These are phyloP conservation scores for Papilio protenor DNA, from an alignment of 2,888 invertebrate genomes.

Conservation along the genomic window DNA sequence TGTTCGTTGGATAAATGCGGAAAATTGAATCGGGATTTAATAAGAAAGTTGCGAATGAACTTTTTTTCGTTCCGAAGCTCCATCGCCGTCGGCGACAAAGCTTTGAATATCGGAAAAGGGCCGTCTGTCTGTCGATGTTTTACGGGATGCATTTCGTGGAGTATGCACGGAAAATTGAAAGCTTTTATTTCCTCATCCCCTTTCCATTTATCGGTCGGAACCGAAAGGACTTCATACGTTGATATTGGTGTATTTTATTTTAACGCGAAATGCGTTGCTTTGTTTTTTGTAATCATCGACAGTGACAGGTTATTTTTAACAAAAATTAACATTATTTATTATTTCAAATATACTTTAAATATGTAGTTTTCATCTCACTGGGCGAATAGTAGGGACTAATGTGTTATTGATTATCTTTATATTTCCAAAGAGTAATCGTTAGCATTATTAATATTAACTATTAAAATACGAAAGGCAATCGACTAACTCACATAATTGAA, in stretches of 20 bases:
- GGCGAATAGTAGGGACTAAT: not conserved
- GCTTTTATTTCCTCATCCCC: constrained; percentile 41
- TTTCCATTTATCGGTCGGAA: constrained; percentile 39
- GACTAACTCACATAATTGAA: not conserved
- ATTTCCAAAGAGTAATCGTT: too few relatives aligned
- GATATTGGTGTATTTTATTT: constrained; percentile 34
- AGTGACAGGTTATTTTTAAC: not conserved
- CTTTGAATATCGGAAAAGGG: constrained; percentile 39
- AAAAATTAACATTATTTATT: not conserved
- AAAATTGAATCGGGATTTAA: constrained; percentile 27
- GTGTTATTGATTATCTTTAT: too few relatives aligned
- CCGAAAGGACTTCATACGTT: constrained; percentile 24
- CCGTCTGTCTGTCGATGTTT: constrained; percentile 39
- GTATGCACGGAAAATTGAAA: constrained; percentile 41
- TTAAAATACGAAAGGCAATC: not conserved
- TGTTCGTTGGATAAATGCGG: constrained; percentile 15
- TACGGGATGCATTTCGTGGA: constrained; percentile 42
- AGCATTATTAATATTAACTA: too few relatives aligned
- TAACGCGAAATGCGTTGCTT: not conserved
- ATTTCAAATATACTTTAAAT: not conserved
- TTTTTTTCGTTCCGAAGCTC: constrained; percentile 30
- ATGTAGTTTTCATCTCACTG: not conserved
- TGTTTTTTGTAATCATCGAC: not conserved
- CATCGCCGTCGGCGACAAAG: constrained; percentile 34
- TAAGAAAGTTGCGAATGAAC: constrained; percentile 30